Percentiles rank a stretch among this genome's conserved stretches.
Evolutionary conservation across 2,888 invertebrate species (phyloP).

Genomic region (Matsumyia berberina): DNA sequence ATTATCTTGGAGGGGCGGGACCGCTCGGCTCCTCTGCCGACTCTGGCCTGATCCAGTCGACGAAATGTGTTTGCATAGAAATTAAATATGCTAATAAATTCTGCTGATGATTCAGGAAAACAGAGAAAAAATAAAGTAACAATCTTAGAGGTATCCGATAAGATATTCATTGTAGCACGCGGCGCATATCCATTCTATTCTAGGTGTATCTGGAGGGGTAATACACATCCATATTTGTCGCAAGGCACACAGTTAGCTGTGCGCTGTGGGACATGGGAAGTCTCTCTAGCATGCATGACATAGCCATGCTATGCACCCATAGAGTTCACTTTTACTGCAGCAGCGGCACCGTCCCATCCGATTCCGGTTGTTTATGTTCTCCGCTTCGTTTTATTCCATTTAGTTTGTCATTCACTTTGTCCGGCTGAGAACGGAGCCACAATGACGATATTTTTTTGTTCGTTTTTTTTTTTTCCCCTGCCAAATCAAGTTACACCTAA

Average conservation of each 20-base stretch:
- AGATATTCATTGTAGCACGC: slow-evolving; percentile 60
- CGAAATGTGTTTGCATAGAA: slow-evolving; percentile 69
- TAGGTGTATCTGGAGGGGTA: slow-evolving; percentile 32
- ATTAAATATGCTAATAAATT: slow-evolving; percentile 74
- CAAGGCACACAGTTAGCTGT: slow-evolving; percentile 35
- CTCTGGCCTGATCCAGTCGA: slow-evolving; percentile 5
- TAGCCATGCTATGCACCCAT: slow-evolving; percentile 9
- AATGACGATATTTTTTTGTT: slow-evolving; percentile 8
- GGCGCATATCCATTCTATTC: slow-evolving; percentile 40
- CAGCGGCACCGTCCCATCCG: neutral
- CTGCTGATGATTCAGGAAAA: slow-evolving; percentile 68
- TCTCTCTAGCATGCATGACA: slow-evolving; percentile 13
- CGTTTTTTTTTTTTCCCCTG: neutral
- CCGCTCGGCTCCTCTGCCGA: neutral
- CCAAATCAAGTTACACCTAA: slow-evolving; percentile 34
- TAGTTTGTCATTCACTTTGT: slow-evolving; percentile 32
- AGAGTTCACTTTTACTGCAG: slow-evolving; percentile 13
- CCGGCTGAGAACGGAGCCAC: slow-evolving; percentile 17
- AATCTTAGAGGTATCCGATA: slow-evolving; percentile 48
- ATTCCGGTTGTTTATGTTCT: slow-evolving; percentile 31
- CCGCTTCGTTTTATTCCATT: neutral
- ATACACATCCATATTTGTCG: slow-evolving; percentile 53
- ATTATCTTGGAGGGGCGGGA: slow-evolving; percentile 7
- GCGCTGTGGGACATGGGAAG: slow-evolving; percentile 1
- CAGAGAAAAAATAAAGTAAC: slow-evolving; percentile 40